A percentile compares a stretch with the other conserved stretches of the same genome.
phyloP scores from a whole-genome alignment of 2,888 invertebrate genomes.

The Amiota communis region DNA sequence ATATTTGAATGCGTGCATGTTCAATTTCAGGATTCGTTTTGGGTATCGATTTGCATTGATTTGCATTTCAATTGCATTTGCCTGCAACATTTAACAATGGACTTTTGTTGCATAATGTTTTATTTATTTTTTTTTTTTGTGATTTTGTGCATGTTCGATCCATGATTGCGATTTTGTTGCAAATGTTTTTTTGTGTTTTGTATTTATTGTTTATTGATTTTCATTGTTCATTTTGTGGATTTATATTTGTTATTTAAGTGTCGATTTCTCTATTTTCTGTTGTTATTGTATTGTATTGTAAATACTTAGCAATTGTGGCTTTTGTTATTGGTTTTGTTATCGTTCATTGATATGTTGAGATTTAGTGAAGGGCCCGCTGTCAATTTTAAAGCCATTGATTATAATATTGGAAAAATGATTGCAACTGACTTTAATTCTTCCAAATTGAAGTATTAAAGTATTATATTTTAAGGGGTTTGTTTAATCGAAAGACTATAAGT shows the following conservation, averaged over 20 bases:
- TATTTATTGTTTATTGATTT: slow-evolving; percentile 5
- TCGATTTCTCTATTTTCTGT: not conserved
- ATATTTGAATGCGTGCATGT: not conserved
- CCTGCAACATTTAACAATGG: slow-evolving; percentile 62
- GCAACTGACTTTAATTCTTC: too few species aligned
- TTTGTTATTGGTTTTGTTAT: slow-evolving; percentile 5
- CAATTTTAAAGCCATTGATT: too few species aligned
- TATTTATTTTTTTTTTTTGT: not conserved
- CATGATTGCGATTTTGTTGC: not conserved
- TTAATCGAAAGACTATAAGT: too few species aligned
- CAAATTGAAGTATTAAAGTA: too few species aligned
- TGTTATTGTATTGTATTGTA: slow-evolving; percentile 6
- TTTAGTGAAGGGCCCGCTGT: too few species aligned
- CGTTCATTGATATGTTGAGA: not conserved
- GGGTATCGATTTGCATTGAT: slow-evolving; percentile 67
- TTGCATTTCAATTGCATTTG: slow-evolving; percentile 68
- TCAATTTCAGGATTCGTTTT: slow-evolving; percentile 38
- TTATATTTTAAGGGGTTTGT: too few species aligned
- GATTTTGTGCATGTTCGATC: not conserved
- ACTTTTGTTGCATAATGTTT: slow-evolving; percentile 59
- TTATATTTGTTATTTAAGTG: slow-evolving; percentile 4
- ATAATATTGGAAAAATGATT: too few species aligned
- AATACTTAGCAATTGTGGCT: not conserved
- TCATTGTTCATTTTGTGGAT: slow-evolving; percentile 6
- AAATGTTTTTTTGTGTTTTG: not conserved